A percentile compares a stretch with the other conserved stretches of the same genome.
Conservation (phyloP, 2,113 vertebrate genomes). For the Tylochromis polylepis region DNA sequence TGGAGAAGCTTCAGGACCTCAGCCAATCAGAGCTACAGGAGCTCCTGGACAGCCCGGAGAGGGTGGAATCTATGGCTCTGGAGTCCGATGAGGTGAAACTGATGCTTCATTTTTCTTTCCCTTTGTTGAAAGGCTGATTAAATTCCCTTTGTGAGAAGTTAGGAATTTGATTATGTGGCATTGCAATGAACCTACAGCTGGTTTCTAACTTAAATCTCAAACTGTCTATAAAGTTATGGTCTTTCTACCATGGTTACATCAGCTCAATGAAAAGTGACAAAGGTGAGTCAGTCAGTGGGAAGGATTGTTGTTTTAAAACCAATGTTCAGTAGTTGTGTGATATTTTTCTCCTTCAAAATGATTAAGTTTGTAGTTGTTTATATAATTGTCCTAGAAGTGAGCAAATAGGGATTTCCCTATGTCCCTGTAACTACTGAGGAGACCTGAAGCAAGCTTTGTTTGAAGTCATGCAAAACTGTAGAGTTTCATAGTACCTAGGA, state of each 20-base stretch:
- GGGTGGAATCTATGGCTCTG: conserved; percentile 74
- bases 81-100: conserved; percentile 76
- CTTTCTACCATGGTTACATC: background rate
- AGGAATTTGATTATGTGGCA: background rate
- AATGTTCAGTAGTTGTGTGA: background rate
- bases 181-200: background rate
- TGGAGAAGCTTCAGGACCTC: conserved; percentile 79
- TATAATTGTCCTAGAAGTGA: background rate
- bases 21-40: conserved; percentile 77
- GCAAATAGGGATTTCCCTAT: background rate
- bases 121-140: background rate
- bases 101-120: background rate
- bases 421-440: background rate
- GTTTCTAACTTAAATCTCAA: background rate
- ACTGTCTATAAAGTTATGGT: background rate
- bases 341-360: background rate
- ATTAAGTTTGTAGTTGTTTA: background rate
- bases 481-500: background rate
- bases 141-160: background rate
- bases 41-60: conserved; percentile 72
- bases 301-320: background rate
- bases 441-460: background rate
- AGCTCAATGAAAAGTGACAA: background rate
- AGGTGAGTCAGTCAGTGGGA: background rate
- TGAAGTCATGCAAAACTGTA: background rate